A percentile compares a stretch with the other conserved stretches of the same genome.
Conservation (phyloP, 2,113 vertebrate species). For the Engystomops pustulosus region DNA sequence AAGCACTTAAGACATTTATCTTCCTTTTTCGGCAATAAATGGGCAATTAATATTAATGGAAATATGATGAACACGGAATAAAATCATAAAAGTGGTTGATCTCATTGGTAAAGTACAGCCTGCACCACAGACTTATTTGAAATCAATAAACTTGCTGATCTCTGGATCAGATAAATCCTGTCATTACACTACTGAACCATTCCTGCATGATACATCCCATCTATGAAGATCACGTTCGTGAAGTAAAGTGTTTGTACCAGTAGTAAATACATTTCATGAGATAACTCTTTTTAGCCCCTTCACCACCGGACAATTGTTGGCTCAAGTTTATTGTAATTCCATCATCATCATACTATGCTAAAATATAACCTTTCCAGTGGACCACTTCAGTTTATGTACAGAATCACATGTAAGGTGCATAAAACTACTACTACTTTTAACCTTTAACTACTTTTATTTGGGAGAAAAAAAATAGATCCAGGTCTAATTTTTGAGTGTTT, state of each 20-base stretch:
- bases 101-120: conserved; percentile 1
- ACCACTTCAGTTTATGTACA: no score
- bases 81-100: conserved; percentile 20
- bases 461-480: no score
- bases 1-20: conserved; percentile 17
- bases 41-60: background rate
- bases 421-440: no score
- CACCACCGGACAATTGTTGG: no score
- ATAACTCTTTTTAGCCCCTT: no score
- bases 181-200: conserved; percentile 34
- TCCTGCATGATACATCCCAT: background rate
- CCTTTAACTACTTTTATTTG: no score
- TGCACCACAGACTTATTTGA: conserved; percentile 15
- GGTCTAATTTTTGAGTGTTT: no score
- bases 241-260: background rate
- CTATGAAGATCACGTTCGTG: background rate
- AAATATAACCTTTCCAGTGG: no score
- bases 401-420: no score
- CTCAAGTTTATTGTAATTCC: no score
- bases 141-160: conserved; percentile 52
- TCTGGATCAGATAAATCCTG: conserved; percentile 35
- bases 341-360: no score
- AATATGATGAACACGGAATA: background rate
- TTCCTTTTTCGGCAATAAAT: conserved; percentile 23
- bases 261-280: no score